Conservation (phyloP, 2,113 vertebrate species). For the Colistium nudipinnis region DNA sequence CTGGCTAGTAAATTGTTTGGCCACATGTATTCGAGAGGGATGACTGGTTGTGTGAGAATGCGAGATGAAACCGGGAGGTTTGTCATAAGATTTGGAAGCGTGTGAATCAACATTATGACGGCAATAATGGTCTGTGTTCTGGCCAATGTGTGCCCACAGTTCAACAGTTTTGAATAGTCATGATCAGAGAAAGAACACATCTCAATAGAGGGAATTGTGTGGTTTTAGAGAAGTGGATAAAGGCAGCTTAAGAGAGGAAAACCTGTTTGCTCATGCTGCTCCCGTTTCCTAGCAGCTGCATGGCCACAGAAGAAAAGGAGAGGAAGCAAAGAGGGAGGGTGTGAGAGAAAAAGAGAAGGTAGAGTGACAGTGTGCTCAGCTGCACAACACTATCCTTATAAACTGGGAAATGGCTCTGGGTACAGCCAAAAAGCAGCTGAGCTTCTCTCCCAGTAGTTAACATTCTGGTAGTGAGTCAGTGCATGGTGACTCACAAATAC, state of each 20-base stretch:
- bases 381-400: constrained; percentile 72
- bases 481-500: constrained; percentile 19
- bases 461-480: constrained; percentile 67
- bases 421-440: constrained; percentile 50
- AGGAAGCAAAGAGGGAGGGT: constrained; percentile 26
- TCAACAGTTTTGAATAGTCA: constrained; percentile 25
- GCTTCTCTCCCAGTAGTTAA: constrained; percentile 59
- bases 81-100: constrained; percentile 28
- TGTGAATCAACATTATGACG: constrained; percentile 29
- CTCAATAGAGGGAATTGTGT: constrained; percentile 29
- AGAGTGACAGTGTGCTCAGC: constrained; percentile 72
- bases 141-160: constrained; percentile 14
- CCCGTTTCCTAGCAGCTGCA: constrained; percentile 79
- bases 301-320: constrained; percentile 38
- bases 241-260: constrained; percentile 48
- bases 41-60: constrained; percentile 4
- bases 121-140: constrained; percentile 24
- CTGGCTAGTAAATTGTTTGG: constrained; percentile 3
- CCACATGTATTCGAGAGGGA: constrained; percentile 20
- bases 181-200: constrained; percentile 6
- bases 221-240: constrained; percentile 44
- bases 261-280: constrained; percentile 72
- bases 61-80: constrained; percentile 18
- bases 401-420: constrained; percentile 67
- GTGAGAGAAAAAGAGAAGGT: constrained; percentile 52